Conservation (phyloP, 30 jellyfish, hydroid and myxozoan species). For the Chrysaora quinquecirrha region DNA sequence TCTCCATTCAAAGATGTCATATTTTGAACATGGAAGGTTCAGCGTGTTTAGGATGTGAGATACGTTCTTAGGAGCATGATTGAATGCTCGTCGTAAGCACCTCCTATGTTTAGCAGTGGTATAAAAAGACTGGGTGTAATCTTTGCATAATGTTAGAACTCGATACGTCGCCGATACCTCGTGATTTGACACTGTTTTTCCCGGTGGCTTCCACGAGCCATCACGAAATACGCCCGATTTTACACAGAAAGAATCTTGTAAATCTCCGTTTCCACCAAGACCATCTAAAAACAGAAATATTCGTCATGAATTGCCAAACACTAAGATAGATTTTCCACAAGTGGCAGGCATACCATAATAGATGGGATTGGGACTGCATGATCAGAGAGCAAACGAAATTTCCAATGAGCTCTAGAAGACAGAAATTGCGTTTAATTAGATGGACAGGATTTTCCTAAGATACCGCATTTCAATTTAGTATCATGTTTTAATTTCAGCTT, state of each 20-base stretch:
- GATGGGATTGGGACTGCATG: too few relatives aligned
- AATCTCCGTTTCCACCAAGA: neutral
- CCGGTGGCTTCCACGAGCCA: neutral
- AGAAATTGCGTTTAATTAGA: too few relatives aligned
- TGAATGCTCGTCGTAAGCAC: neutral
- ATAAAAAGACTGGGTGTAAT: neutral
- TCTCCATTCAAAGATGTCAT: neutral
- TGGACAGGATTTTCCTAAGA: too few relatives aligned
- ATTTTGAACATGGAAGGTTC: neutral
- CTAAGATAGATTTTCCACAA: too few relatives aligned
- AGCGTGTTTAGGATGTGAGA: neutral
- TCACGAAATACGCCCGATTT: neutral
- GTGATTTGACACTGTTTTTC: neutral
- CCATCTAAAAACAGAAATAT: neutral
- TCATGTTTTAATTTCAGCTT: too few relatives aligned
- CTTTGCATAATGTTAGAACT: neutral
- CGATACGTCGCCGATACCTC: neutral
- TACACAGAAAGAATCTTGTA: neutral
- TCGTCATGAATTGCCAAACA: too few relatives aligned
- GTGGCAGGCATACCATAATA: too few relatives aligned
- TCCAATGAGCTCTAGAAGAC: too few relatives aligned
- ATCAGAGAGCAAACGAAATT: too few relatives aligned
- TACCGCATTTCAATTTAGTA: too few relatives aligned
- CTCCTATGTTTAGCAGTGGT: neutral
- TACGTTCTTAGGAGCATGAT: neutral